Evolutionary conservation across 2,888 invertebrate genomes (phyloP).

Genomic region (Fabriciana adippe): DNA sequence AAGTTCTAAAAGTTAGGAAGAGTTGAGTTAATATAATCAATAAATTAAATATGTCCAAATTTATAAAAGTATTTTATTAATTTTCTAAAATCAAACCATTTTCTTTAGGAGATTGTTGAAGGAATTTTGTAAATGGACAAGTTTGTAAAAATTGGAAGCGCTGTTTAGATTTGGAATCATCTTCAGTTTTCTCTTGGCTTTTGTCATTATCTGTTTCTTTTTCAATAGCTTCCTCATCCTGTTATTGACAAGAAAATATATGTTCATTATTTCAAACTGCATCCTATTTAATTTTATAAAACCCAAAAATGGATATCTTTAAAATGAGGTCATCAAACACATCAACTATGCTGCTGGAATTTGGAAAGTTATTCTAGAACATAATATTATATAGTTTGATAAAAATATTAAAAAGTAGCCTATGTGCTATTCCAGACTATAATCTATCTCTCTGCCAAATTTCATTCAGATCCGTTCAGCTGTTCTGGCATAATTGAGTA

Average conservation of each 20-base stretch:
- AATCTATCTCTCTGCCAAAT: no score
- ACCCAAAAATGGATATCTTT: no score
- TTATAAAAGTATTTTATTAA: background rate
- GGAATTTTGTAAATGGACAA: conserved; percentile 67
- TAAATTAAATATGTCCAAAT: background rate
- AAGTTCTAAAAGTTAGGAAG: conserved; percentile 46
- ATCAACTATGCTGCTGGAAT: no score
- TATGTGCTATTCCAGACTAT: no score
- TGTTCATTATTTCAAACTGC: background rate
- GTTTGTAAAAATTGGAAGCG: conserved; percentile 69
- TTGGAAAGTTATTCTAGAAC: no score
- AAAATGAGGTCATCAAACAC: no score
- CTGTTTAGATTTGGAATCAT: conserved; percentile 62
- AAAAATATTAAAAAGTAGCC: no score
- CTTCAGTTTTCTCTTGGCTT: conserved; percentile 53
- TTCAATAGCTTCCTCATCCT: conserved; percentile 68
- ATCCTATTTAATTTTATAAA: no score
- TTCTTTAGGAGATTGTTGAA: conserved; percentile 63
- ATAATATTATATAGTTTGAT: no score
- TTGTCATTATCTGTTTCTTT: conserved; percentile 69
- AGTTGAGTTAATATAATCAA: background rate
- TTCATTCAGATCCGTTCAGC: no score
- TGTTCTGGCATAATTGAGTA: no score
- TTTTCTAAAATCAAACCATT: conserved; percentile 50
- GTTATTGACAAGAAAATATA: conserved; percentile 41